Conservation (phyloP, 1,140 invertebrate species). For the Drosophila nigrodunni region DNA sequence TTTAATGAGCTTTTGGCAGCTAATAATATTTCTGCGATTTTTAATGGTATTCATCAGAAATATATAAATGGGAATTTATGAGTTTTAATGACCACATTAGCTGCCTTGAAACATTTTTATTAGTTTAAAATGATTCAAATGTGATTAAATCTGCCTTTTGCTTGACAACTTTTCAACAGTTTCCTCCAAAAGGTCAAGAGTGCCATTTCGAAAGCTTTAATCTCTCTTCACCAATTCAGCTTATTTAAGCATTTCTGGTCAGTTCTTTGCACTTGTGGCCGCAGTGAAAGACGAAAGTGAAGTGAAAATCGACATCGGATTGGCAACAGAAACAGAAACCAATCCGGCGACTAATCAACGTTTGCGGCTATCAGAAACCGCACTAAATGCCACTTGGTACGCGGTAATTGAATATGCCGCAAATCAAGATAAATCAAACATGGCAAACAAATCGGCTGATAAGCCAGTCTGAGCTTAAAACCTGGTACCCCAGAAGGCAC, state of each 20-base stretch:
- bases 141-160: too few species aligned
- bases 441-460: constrained; percentile 77
- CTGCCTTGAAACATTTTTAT: too few species aligned
- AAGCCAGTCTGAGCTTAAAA: constrained; percentile 25
- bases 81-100: too few species aligned
- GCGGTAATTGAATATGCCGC: constrained; percentile 54
- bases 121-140: too few species aligned
- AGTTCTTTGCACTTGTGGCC: neutral
- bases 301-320: neutral
- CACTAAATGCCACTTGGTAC: constrained; percentile 36
- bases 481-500: constrained; percentile 17
- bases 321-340: constrained; percentile 3
- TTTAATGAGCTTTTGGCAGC: too few species aligned
- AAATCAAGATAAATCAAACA: constrained; percentile 79
- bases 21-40: too few species aligned
- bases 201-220: neutral
- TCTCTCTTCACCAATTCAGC: neutral
- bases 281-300: neutral
- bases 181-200: too few species aligned
- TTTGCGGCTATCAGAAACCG: constrained; percentile 31
- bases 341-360: constrained; percentile 37
- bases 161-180: too few species aligned
- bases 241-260: neutral
- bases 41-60: too few species aligned
- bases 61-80: too few species aligned